Percentiles rank a stretch among this genome's conserved stretches.
phyloP scores from a whole-genome alignment of 2,888 invertebrate species.

The Ellobium chinense region DNA sequence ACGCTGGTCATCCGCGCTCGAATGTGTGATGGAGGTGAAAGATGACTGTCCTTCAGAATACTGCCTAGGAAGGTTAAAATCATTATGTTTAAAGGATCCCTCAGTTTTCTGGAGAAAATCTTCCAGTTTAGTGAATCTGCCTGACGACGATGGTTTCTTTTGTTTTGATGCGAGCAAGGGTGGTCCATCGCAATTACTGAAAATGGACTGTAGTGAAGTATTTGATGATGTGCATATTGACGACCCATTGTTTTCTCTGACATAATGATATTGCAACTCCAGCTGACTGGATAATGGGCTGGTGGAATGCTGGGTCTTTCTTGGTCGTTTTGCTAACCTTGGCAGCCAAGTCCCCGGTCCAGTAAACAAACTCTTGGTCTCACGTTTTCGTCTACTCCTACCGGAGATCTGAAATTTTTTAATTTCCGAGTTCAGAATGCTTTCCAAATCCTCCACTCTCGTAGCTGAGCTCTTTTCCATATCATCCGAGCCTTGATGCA shows the following conservation, averaged over 20 bases:
- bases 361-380: not conserved
- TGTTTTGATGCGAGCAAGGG: not conserved
- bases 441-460: constrained; percentile 6
- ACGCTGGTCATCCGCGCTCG: constrained; percentile 16
- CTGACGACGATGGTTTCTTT: not conserved
- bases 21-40: constrained; percentile 10
- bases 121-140: constrained; percentile 4
- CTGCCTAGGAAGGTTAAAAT: not conserved
- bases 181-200: not conserved
- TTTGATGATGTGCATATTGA: not conserved
- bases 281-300: not conserved
- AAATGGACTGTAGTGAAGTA: not conserved
- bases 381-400: not conserved
- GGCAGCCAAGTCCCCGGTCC: not conserved
- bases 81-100: not conserved
- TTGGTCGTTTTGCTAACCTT: not conserved
- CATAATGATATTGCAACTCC: constrained; percentile 3
- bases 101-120: constrained; percentile 29
- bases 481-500: not conserved
- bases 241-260: constrained; percentile 9
- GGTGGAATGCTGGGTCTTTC: not conserved
- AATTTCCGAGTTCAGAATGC: constrained; percentile 16
- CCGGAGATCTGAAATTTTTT: not conserved
- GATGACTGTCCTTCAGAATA: not conserved
- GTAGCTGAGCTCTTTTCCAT: not conserved